Evolutionary conservation across 2,888 invertebrate genomes (phyloP).

Genomic region (Girardia tigrina): DNA sequence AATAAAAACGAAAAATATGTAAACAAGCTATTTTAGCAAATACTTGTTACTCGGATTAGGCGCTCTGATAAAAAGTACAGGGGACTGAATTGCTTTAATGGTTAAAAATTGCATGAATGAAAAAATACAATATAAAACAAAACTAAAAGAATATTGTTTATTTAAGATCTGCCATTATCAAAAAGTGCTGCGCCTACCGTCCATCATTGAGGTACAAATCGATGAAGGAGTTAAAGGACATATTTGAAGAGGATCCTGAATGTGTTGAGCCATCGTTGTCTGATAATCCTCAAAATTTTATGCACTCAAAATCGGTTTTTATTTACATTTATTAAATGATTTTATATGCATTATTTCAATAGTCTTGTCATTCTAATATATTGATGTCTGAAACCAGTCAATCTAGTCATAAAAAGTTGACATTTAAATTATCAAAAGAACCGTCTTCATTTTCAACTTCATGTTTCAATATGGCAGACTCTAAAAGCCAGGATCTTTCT

Average conservation of each 20-base stretch:
- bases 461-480: neutral
- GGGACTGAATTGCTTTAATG: no score
- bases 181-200: neutral
- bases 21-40: no score
- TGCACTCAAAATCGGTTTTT: neutral
- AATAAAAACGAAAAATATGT: no score
- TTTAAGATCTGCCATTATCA: neutral
- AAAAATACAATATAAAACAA: no score
- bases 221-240: neutral
- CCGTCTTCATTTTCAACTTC: neutral
- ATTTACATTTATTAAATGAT: neutral
- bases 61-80: no score
- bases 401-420: neutral
- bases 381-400: slow-evolving; percentile 9
- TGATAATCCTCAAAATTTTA: neutral
- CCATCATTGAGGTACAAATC: neutral
- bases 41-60: no score
- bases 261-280: neutral
- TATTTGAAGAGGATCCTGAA: neutral
- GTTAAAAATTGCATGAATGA: no score
- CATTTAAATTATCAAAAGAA: neutral
- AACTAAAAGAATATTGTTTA: no score
- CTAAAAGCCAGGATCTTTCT: neutral
- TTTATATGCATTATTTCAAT: neutral
- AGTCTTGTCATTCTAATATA: neutral